Percentiles rank a stretch among this genome's conserved stretches.
Conservation (phyloP, 2,113 vertebrate species). For the Equus przewalskii region DNA sequence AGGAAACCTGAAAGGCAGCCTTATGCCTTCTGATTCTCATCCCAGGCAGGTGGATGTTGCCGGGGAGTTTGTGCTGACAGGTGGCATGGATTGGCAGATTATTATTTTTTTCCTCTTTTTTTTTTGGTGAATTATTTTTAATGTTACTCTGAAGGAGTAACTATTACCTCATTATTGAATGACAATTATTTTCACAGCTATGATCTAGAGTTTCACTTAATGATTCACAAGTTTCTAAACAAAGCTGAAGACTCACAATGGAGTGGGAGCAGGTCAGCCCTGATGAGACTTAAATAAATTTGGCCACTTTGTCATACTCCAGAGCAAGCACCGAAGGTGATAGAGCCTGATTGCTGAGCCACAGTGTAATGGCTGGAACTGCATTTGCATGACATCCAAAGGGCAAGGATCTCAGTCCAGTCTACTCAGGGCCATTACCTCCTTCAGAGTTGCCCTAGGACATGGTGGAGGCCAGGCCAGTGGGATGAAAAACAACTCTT, state of each 20-base stretch:
- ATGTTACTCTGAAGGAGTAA: slow-evolving; percentile 77
- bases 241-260: slow-evolving; percentile 76
- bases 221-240: slow-evolving; percentile 85
- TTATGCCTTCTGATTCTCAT: slow-evolving; percentile 73
- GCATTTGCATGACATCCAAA: not conserved
- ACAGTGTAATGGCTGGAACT: not conserved
- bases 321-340: not conserved
- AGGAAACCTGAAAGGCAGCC: slow-evolving; percentile 82
- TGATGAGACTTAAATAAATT: slow-evolving; percentile 73
- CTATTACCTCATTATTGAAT: slow-evolving; percentile 83
- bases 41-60: slow-evolving; percentile 70
- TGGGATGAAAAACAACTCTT: not conserved
- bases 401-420: not conserved
- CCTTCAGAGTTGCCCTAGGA: not conserved
- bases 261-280: slow-evolving; percentile 64
- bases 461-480: not conserved
- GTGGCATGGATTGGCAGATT: slow-evolving; percentile 26
- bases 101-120: not conserved
- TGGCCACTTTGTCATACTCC: not conserved
- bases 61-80: slow-evolving; percentile 71
- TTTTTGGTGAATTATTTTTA: slow-evolving; percentile 39
- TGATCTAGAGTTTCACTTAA: slow-evolving; percentile 84
- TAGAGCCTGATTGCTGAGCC: not conserved
- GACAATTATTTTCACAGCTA: slow-evolving; percentile 86
- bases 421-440: not conserved